Base-by-base conservation (phyloP, 2,888 invertebrate genomes). In the Lottia gigantea region DNA sequence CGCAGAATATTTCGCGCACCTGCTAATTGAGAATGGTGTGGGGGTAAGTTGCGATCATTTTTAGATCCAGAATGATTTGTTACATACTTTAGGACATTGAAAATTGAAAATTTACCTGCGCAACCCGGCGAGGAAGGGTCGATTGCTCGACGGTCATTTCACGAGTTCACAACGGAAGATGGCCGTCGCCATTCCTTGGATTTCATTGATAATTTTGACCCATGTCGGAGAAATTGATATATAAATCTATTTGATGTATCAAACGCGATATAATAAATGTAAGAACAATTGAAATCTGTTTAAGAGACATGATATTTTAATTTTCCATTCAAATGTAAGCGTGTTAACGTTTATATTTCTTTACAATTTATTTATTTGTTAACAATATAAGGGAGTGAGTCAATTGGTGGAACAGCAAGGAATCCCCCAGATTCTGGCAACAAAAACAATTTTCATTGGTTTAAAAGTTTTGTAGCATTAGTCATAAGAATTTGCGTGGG, bases 131-230 rank as follows among this genome's bases (percentile, higher is more conserved):
- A 62, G 73, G 70, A 19, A 76, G 69, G 67, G 68, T 70, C 47
- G 76, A 76, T 71, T 76, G 76, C 68, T 76, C 76, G 67, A 76
- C 76, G 67, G 76, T 76, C 76, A 76, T 76, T 69, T 71, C 71
- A 67, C 66, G 62, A 62, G 64, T 55, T 55, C 23, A 55, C 65
- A 61, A 62, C 65, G 70, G 69, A 74, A 70, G 73, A 74, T 74
- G 74, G 74, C 74, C 70, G 67, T 71, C 66, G 64, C 65, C 72
- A 63, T 66, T 64, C 49, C 72, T 55, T 19, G 55, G 55, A 55
- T 23, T 55, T 23, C 55, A 55, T 23, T 11, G 23, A 23, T 55
- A 19, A 23, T 55, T 55, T 55, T 23, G 19, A 55, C 19, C 55
- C 40, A 40, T 40, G 40, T 40, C 40, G 40, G 7, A 40, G 7